Base-by-base conservation (phyloP, 2,113 vertebrate genomes). In the Cettia cetti region DNA sequence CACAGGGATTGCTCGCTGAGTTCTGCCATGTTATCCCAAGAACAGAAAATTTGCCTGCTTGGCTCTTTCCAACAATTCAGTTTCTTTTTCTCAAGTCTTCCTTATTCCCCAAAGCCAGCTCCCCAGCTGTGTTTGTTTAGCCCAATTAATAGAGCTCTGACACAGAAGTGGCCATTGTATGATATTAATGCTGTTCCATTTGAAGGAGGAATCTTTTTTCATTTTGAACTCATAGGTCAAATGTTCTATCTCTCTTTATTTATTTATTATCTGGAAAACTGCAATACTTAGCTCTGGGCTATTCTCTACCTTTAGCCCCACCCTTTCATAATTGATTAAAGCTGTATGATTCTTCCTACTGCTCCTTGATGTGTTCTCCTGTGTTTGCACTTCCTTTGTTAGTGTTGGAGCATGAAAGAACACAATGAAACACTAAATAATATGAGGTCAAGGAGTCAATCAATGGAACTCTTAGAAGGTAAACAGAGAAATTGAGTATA, bases 41-140 rank as follows among this genome's bases (percentile, higher is more conserved):
- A 74, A 66, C 33, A 75, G 30, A 15, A 47, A 31, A 75, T 89
- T 63, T 68, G 35, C 47, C 52, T 24, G 7, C 69, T 86, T 47
- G 42, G 22, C 60, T 81, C n/a, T 86, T 84, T 66, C 60, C 60
- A 89, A 12, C 39, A 59, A 16, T 1, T 24, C 6, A 8, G 24
- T 75, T 66, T 53, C 15, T 70, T 72, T 75, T 65, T 42, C 63
- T 79, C 61, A 27, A 35, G 42, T 45, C 11, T 83, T 81, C 39
- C 56, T 63, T 44, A 37, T 61, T 49, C 47, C 69, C 21, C 56
- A 63, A 39, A 91, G 69, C 47, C 5, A 0, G 3, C 59, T 92
- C 56, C 16, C 42, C 93, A 92, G 72, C 81, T 95, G 80, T 90
- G 86, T 95, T 94, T 96, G 65, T 56, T 92, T 50, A 84, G 59